phyloP scores from a whole-genome alignment of 1,140 invertebrate species.

The Meloidogyne floridensis region DNA sequence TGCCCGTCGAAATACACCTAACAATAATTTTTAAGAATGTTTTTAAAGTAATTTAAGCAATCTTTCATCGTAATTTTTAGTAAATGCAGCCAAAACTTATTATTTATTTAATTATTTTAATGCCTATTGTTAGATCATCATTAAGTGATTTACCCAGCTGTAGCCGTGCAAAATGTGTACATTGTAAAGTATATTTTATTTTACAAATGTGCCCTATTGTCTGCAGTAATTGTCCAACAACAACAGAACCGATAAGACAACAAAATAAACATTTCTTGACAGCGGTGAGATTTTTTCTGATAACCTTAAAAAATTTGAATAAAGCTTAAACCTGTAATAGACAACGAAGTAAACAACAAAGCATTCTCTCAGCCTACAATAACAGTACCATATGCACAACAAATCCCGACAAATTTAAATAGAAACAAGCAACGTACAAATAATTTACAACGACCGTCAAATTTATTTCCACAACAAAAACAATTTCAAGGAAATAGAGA shows the following conservation, averaged over 20 bases:
- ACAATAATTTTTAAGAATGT: too few relatives aligned
- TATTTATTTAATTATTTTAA: not conserved
- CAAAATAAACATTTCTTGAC: not conserved
- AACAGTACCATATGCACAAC: conserved; percentile 25
- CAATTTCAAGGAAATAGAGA: not conserved
- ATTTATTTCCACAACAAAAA: not conserved
- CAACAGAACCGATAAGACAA: not conserved
- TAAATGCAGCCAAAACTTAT: not conserved
- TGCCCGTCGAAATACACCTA: too few relatives aligned
- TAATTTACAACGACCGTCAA: not conserved
- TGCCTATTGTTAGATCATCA: not conserved
- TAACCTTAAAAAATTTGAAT: not conserved
- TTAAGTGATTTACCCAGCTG: conserved; percentile 48
- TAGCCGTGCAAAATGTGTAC: conserved; percentile 46
- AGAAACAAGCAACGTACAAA: not conserved
- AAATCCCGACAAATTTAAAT: conserved; percentile 19
- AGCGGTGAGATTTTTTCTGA: conserved; percentile 11
- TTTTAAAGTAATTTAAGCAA: too few relatives aligned
- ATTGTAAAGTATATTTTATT: conserved; percentile 52
- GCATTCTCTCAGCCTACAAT: conserved; percentile 7
- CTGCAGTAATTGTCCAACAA: conserved; percentile 36
- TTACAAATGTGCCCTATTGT: conserved; percentile 49
- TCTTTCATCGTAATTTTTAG: not conserved
- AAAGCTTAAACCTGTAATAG: not conserved
- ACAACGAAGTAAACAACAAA: conserved; percentile 1